These are phyloP conservation scores for Andricus quercusramuli DNA, from an alignment of 2,888 invertebrate genomes.

Conservation along the genomic window DNA sequence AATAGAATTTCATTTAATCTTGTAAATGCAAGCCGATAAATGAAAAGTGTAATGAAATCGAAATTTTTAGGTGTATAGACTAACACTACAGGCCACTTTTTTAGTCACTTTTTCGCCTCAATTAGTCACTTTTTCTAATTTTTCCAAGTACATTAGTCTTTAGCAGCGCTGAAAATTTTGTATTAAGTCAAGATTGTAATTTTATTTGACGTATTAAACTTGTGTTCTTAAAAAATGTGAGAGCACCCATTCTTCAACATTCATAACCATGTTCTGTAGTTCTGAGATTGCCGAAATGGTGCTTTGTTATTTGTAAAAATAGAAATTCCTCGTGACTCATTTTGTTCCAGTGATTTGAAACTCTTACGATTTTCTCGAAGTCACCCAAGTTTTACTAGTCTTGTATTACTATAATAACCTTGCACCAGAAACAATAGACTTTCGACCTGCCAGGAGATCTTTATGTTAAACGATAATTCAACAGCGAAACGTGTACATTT, in stretches of 20 bases:
- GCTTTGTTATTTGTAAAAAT: conserved; percentile 37
- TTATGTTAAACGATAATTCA: conserved; percentile 29
- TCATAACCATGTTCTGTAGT: background rate
- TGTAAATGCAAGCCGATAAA: too few relatives aligned
- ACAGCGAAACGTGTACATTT: conserved; percentile 17
- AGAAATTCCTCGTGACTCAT: conserved; percentile 32
- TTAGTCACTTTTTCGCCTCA: too few relatives aligned
- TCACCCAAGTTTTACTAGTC: conserved; percentile 22
- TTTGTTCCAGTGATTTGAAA: conserved; percentile 25
- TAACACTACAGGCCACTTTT: too few relatives aligned
- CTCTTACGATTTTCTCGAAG: conserved; percentile 11
- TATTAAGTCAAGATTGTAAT: background rate
- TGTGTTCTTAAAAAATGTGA: background rate
- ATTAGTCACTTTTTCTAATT: too few relatives aligned
- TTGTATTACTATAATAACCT: conserved; percentile 30
- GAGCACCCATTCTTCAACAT: background rate
- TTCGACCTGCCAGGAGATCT: conserved; percentile 29
- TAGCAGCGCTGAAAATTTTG: background rate
- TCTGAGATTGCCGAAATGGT: background rate
- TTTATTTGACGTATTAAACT: background rate
- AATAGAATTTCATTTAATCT: too few relatives aligned
- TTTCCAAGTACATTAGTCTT: too few relatives aligned
- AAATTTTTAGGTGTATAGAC: too few relatives aligned
- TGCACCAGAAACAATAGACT: conserved; percentile 37
- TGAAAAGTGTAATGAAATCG: too few relatives aligned